Evolutionary conservation across 2,888 invertebrate genomes (phyloP).

Genomic region (Piscicola geometra): DNA sequence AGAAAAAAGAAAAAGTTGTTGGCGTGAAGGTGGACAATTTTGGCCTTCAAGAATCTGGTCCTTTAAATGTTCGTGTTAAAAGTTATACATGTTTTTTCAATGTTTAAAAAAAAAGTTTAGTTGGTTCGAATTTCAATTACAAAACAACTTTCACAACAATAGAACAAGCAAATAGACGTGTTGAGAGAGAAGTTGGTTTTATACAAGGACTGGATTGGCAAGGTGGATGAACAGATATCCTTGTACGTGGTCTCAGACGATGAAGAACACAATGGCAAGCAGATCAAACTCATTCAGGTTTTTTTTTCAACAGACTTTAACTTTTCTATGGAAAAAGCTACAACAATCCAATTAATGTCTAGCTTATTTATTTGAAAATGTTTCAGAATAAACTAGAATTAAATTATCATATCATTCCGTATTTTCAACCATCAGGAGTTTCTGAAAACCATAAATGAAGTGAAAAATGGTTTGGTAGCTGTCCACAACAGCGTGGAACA

Average conservation of each 20-base stretch:
- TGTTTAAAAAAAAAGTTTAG: too few relatives aligned
- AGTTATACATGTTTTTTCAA: too few relatives aligned
- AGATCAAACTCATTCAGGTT: conserved; percentile 25
- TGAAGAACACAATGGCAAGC: conserved; percentile 3
- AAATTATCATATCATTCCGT: too few relatives aligned
- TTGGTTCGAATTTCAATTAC: too few relatives aligned
- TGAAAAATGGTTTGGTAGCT: not conserved
- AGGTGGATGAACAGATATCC: conserved; percentile 24
- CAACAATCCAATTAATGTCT: too few relatives aligned
- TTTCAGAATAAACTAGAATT: too few relatives aligned
- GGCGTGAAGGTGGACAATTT: not conserved
- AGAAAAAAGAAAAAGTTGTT: not conserved
- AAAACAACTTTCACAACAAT: not conserved
- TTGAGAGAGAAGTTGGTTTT: conserved; percentile 5
- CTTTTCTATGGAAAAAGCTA: too few relatives aligned
- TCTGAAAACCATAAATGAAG: conserved; percentile 8
- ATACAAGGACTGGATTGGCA: conserved; percentile 27
- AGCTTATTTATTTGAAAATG: too few relatives aligned
- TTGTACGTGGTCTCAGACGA: not conserved
- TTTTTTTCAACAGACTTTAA: too few relatives aligned
- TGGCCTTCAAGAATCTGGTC: not conserved
- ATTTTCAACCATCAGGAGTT: too few relatives aligned
- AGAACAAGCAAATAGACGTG: conserved; percentile 12
- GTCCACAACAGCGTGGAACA: not conserved
- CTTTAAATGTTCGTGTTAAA: not conserved